Evolutionary conservation across 2,888 invertebrate genomes (phyloP).

Genomic region (Meliscaeva auricollis): DNA sequence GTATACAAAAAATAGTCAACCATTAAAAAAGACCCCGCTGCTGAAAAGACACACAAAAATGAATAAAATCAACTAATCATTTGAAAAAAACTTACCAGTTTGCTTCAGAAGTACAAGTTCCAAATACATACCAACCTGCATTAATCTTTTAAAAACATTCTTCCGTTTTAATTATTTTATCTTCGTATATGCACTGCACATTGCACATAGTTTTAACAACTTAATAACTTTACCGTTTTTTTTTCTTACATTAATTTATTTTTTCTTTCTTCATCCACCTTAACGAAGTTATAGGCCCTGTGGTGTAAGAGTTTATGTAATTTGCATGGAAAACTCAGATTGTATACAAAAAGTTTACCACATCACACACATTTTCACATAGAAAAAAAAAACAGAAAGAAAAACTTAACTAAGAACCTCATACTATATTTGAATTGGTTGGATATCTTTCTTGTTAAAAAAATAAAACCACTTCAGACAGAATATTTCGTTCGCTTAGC

Average conservation of each 20-base stretch:
- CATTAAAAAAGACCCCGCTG: too few relatives aligned
- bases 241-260: neutral
- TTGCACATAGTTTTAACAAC: neutral
- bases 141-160: neutral
- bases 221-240: slow-evolving; percentile 3
- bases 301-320: slow-evolving; percentile 61
- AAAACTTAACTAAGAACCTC: slow-evolving; percentile 11
- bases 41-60: too few relatives aligned
- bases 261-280: slow-evolving; percentile 2
- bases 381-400: neutral
- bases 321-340: slow-evolving; percentile 67
- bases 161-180: slow-evolving; percentile 10
- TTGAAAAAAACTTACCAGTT: too few relatives aligned
- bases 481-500: slow-evolving; percentile 62
- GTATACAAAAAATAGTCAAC: too few relatives aligned
- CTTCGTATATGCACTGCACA: neutral
- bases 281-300: slow-evolving; percentile 27
- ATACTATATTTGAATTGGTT: slow-evolving; percentile 42
- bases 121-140: neutral
- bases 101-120: too few relatives aligned
- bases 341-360: slow-evolving; percentile 11
- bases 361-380: neutral
- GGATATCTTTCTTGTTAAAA: neutral
- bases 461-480: slow-evolving; percentile 65
- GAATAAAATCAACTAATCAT: too few relatives aligned